These are phyloP conservation scores for Phytoseiulus persimilis DNA, from an alignment of 2,888 invertebrate species.

Conservation along the genomic window DNA sequence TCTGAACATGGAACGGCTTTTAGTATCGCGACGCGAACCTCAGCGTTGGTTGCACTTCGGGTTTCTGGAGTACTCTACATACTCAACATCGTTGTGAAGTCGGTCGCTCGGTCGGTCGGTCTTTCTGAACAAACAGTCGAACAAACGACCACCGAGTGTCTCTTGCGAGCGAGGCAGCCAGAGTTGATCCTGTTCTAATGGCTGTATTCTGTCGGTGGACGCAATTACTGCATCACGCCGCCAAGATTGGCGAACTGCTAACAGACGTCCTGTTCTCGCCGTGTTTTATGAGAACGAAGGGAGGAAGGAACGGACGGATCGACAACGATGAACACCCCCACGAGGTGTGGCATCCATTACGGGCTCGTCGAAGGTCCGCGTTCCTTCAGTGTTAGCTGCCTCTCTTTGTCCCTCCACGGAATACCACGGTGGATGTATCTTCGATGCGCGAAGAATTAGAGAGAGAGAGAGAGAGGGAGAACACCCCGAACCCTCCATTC, in stretches of 20 bases:
- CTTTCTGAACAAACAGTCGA: not conserved
- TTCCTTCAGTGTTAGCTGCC: not conserved
- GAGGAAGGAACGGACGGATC: not conserved
- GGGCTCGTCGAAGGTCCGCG: constrained; percentile 5
- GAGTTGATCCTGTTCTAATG: not conserved
- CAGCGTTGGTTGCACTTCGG: not conserved
- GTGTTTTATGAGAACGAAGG: not conserved
- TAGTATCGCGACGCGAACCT: not conserved
- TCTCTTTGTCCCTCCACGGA: not conserved
- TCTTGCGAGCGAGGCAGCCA: not conserved
- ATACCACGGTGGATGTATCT: not conserved
- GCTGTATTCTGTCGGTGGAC: not conserved
- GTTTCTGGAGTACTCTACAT: not conserved
- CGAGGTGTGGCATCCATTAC: constrained; percentile 5
- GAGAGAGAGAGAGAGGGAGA: too few species aligned
- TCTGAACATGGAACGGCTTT: not conserved
- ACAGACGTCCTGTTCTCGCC: not conserved
- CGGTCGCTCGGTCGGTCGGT: not conserved
- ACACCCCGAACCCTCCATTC: not conserved
- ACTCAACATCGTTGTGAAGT: not conserved
- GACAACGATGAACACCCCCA: not conserved
- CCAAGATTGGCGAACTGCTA: not conserved
- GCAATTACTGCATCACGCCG: not conserved
- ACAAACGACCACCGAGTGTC: not conserved
- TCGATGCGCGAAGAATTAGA: not conserved